These are phyloP conservation scores for Struthio camelus DNA, from an alignment of 2,113 vertebrate species.

Conservation along the genomic window DNA sequence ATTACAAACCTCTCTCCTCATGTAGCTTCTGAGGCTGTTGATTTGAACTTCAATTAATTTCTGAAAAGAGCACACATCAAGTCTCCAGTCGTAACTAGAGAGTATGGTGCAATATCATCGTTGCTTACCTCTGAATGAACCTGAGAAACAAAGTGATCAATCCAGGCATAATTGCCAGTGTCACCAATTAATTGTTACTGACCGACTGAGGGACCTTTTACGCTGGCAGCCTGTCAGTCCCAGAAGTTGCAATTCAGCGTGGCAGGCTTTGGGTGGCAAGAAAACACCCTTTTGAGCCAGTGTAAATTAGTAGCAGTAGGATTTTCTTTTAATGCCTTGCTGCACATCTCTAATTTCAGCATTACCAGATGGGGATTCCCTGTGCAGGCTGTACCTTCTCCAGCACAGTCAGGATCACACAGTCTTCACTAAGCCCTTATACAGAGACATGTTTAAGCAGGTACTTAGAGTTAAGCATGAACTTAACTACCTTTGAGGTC, in stretches of 20 bases:
- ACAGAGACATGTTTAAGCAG: neutral
- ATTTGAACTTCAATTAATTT: neutral
- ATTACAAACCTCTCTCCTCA: neutral
- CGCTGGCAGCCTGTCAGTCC: neutral
- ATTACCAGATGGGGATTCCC: neutral
- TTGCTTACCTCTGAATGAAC: constrained; percentile 6
- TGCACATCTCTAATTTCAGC: neutral
- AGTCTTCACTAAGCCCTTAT: neutral
- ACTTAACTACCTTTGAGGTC: neutral
- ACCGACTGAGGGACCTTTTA: neutral
- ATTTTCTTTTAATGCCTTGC: neutral
- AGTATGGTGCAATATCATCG: neutral
- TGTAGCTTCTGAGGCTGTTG: neutral
- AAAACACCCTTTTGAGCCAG: neutral
- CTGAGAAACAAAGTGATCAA: constrained; percentile 14
- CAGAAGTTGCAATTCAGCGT: neutral
- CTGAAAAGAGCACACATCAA: neutral
- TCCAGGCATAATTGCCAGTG: constrained; percentile 24
- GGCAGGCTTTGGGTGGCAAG: neutral
- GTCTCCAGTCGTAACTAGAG: neutral
- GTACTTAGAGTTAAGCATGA: neutral
- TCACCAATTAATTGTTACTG: neutral
- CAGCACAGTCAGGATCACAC: neutral
- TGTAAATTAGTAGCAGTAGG: neutral
- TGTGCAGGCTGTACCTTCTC: neutral